Conservation (phyloP, 1,140 invertebrate genomes). For the Drosophila prosaltans region DNA sequence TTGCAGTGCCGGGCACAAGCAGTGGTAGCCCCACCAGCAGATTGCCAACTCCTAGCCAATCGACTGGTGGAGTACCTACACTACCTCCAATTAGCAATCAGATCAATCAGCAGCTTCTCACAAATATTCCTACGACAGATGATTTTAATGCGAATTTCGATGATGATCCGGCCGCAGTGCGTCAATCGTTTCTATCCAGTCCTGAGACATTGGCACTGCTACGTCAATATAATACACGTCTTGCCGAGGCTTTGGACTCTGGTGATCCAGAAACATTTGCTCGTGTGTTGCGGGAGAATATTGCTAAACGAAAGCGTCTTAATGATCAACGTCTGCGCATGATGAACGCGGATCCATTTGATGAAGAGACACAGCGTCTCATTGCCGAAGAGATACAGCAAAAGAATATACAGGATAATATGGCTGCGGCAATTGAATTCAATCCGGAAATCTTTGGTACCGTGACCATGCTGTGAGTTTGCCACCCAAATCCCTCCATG, state of each 20-base stretch:
- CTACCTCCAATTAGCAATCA: conserved; percentile 57
- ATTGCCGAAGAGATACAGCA: conserved; percentile 98
- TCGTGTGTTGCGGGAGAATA: conserved; percentile 91
- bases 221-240: conserved; percentile 95
- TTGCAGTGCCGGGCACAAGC: conserved; percentile 88
- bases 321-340: conserved; percentile 93
- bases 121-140: conserved; percentile 72
- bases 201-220: conserved; percentile 95
- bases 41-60: conserved; percentile 9
- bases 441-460: conserved; percentile 99
- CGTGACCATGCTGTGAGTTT: conserved; percentile 94
- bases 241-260: conserved; percentile 94
- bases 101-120: conserved; percentile 57
- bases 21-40: conserved; percentile 52
- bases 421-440: conserved; percentile 99
- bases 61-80: conserved; percentile 7
- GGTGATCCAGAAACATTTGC: conserved; percentile 93
- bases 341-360: conserved; percentile 96
- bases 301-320: conserved; percentile 89
- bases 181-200: conserved; percentile 95
- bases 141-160: conserved; percentile 84
- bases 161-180: conserved; percentile 94
- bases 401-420: conserved; percentile 98
- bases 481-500: neutral
- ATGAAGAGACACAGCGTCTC: conserved; percentile 95